Base-by-base conservation (phyloP, 2,888 invertebrate species). In the Phortica okadai region DNA sequence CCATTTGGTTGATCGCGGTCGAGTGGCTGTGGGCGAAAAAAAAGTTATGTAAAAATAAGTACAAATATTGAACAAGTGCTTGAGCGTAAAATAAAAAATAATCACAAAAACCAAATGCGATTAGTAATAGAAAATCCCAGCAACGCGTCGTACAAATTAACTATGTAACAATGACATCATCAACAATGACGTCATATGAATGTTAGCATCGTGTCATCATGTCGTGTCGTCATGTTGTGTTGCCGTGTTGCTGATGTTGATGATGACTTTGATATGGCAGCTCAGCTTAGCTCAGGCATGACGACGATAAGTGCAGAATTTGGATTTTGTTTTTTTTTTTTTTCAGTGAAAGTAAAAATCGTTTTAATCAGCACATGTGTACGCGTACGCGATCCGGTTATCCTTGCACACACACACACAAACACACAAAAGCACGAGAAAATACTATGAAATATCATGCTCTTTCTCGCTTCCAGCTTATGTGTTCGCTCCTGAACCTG, bases 1-100 rank as follows among this genome's bases (percentile, higher is more conserved):
- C 99, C 99, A 90, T 97, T 96, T 0, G 99, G 99, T 90, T 98
- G 97, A 93, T 99, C 99, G 83, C 99, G 94, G 92, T 99, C 99
- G 90, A 99, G 92, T 54, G 97, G 97, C 97, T 97, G 93, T 58
- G 62, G 76, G 76, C 77, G 79, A 66, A 56, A 69, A 64, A 74
- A 3, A 14, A 50, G 45, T 14, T 72, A 76, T 75, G 50, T 70
- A 54, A 76, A 77, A 58, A 77, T 45, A 73, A 67, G 80, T 74
- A 62, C 73, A 76, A 59, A 42, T 1, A 21, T 8, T 21, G 14
- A 69, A 21, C 8, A 50, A 50, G 50, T 8, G 45, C 33, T 50
- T 42, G 41, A 16, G 67, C 14, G 25, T 54, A 25, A 75, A 41
- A 33, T 50, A 6, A 7, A n/a, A 42, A 69, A 86, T 84, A 86